Percentiles rank a stretch among this genome's conserved stretches.
Conservation (phyloP, 2,888 invertebrate genomes). For the Dryadula phaetusa region DNA sequence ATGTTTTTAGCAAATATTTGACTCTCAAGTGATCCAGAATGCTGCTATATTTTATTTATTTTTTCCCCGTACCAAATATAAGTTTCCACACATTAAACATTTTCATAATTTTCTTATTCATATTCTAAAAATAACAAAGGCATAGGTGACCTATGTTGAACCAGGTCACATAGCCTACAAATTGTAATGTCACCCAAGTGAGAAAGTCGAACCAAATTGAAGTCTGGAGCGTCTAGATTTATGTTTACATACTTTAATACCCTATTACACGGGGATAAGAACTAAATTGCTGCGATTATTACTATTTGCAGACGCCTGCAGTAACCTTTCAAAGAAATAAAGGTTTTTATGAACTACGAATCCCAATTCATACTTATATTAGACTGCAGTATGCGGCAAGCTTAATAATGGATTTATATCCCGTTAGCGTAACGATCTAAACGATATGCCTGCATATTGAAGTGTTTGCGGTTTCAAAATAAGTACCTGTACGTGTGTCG, state of each 20-base stretch:
- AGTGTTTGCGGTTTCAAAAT: conserved; percentile 8
- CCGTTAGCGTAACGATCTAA: conserved; percentile 14
- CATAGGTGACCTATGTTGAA: conserved; percentile 57
- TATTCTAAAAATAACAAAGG: background rate
- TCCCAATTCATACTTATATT: conserved; percentile 27
- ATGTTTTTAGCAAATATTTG: background rate
- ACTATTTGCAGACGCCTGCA: conserved; percentile 25
- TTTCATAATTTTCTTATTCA: background rate
- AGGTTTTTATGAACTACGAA: conserved; percentile 24
- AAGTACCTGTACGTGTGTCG: background rate
- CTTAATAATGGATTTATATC: conserved; percentile 24
- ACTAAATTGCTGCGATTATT: conserved; percentile 13
- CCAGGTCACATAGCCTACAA: conserved; percentile 57
- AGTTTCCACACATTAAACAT: background rate
- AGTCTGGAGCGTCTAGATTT: conserved; percentile 30
- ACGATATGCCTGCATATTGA: conserved; percentile 5
- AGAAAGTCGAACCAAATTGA: conserved; percentile 33
- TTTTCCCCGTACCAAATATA: too few relatives aligned
- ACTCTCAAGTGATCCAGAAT: background rate
- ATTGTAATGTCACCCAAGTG: conserved; percentile 53
- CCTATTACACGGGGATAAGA: conserved; percentile 10
- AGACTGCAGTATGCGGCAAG: conserved; percentile 28
- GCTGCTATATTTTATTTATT: background rate
- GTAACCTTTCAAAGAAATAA: conserved; percentile 30
- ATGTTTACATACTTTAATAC: conserved; percentile 5